Base-by-base conservation (phyloP, 2,113 vertebrate species). In the Hyperoodon ampullatus region DNA sequence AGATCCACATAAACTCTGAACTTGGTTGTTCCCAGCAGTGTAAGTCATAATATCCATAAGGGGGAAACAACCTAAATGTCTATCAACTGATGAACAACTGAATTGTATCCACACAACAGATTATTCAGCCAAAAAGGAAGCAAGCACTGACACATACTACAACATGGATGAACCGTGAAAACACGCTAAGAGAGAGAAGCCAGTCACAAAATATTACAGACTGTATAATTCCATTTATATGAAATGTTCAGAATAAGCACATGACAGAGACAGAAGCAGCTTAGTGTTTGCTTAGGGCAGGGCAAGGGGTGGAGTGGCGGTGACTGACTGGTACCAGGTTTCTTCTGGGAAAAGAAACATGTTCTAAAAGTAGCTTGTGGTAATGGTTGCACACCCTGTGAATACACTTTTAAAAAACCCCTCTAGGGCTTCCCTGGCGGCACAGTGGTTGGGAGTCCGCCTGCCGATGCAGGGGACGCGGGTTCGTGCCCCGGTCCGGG, bases 191-290 rank as follows among this genome's bases (percentile, higher is more conserved):
- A 1, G 10, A 33, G 1, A 75, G 47, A 35, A 58, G 60, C 33
- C 35, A 47, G 47, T 1, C 12, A 5, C 3, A 0, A 15, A 11
- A 23, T 2, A 1, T 28, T 33, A 30, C 39, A 4, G 14, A 19
- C 6, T 28, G 63, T 21, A 5, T 2, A 18, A 71, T 19, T 24
- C 44, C 23, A 8, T 6, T 35, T 6, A 7, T 6, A 3, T 14
- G 12, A 84, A 61, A 33, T 3, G n/a, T 13, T 19, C 61, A n/a
- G 47, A 12, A 6, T 21, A 16, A 77, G n/a, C 35, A 47, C 13
- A 66, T 8, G 14, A 24, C 0, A 65, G 44, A 72, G 68, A 63
- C 16, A 26, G 16, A 26, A 68, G n/a, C 5, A 58, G 60, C 58
- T 10, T 2, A 13, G 11, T 10, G 30, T 6, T 18, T 5, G 39